Evolutionary conservation across 2,797 vertebrate genomes (phyloP).

Genomic region (Malacoctenus gilli): DNA sequence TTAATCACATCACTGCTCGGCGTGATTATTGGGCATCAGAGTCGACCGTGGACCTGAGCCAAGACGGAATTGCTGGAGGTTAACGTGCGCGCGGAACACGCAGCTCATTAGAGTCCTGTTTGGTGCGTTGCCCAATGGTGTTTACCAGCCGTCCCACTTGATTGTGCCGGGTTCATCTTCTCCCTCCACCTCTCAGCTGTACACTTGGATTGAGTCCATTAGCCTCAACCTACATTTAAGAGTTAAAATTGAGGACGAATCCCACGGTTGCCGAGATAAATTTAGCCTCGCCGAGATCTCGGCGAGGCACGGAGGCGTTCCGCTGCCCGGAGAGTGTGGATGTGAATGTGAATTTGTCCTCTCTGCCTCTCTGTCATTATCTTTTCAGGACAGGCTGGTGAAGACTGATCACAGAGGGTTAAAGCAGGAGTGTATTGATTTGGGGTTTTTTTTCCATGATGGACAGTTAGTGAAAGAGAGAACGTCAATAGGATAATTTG

Average conservation of each 20-base stretch:
- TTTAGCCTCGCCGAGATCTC: slow-evolving; percentile 67
- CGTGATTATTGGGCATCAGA: slow-evolving; percentile 4
- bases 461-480: slow-evolving; percentile 9
- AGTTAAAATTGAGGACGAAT: slow-evolving; percentile 76
- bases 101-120: too few species aligned
- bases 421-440: too few species aligned
- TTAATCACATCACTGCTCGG: slow-evolving; percentile 13
- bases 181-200: slow-evolving; percentile 21
- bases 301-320: slow-evolving; percentile 40
- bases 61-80: not conserved
- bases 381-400: slow-evolving; percentile 57
- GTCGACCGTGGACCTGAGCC: not conserved
- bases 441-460: slow-evolving; percentile 12
- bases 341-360: slow-evolving; percentile 67
- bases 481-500: not conserved
- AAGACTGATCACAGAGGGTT: slow-evolving; percentile 32
- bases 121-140: too few species aligned
- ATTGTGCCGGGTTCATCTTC: slow-evolving; percentile 9
- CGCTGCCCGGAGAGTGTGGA: slow-evolving; percentile 38
- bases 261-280: slow-evolving; percentile 73
- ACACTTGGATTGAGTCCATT: slow-evolving; percentile 52
- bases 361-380: slow-evolving; percentile 60
- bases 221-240: slow-evolving; percentile 75
- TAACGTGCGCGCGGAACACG: too few species aligned
- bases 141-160: too few species aligned